Conservation (phyloP, 2,797 vertebrate species). For the Mus caroli region DNA sequence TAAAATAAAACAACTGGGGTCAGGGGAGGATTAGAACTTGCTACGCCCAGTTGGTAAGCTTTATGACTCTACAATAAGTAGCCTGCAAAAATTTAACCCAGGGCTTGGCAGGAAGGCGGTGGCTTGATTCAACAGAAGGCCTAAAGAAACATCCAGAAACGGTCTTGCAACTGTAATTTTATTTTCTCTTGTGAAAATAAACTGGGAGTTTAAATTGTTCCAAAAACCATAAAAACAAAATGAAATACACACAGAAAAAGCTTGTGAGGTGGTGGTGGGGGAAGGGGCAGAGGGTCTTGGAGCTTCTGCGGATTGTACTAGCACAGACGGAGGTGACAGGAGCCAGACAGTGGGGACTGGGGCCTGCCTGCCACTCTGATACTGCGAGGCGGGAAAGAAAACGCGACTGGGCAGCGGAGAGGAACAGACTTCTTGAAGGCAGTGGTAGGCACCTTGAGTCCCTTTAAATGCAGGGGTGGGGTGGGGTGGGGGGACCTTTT, state of each 20-base stretch:
- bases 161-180: conserved; percentile 87
- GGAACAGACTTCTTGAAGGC: conserved; percentile 57
- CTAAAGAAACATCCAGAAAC: conserved; percentile 64
- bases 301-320: conserved; percentile 76
- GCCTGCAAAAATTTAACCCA: not conserved
- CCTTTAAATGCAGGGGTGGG: conserved; percentile 28
- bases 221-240: conserved; percentile 82
- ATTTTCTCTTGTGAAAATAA: conserved; percentile 91
- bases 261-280: conserved; percentile 75
- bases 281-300: conserved; percentile 32
- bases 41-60: too few relatives aligned
- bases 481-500: not conserved
- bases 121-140: conserved; percentile 12
- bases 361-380: conserved; percentile 30
- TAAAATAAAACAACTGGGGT: not conserved
- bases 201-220: conserved; percentile 82
- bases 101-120: not conserved
- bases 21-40: not conserved
- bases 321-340: conserved; percentile 24
- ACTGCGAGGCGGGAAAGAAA: not conserved
- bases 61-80: not conserved
- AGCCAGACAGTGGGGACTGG: not conserved
- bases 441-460: conserved; percentile 71
- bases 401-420: not conserved
- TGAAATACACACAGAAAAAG: conserved; percentile 78